Conservation (phyloP, 2,113 vertebrate genomes). For the Australoheros scitulus region DNA sequence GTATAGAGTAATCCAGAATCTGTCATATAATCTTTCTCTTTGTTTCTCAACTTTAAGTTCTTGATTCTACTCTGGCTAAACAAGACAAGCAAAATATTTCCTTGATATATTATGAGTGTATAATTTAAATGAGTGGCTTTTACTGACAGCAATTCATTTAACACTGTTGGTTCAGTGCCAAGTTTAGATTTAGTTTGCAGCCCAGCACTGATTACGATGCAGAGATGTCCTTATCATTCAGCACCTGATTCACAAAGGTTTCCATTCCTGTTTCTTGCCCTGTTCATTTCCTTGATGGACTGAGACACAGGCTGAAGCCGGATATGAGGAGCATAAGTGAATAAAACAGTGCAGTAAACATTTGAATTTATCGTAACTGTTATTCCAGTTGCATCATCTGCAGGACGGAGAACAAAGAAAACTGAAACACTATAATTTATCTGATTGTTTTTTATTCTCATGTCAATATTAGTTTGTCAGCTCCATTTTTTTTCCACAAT, state of each 20-base stretch:
- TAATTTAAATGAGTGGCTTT: constrained; percentile 43
- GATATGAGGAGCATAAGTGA: constrained; percentile 12
- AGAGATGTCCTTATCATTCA: constrained; percentile 23
- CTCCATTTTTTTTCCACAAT: constrained; percentile 38
- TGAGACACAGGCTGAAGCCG: background rate
- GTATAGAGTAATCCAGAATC: background rate
- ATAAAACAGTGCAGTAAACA: background rate
- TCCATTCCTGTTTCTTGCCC: background rate
- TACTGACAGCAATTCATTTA: constrained; percentile 32
- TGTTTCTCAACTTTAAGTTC: background rate
- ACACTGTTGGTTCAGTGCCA: constrained; percentile 18
- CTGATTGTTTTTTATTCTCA: constrained; percentile 36
- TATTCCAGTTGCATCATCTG: constrained; percentile 22
- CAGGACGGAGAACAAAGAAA: constrained; percentile 53
- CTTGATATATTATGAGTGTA: constrained; percentile 18
- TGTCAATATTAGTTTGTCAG: constrained; percentile 54
- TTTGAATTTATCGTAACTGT: background rate
- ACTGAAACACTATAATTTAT: constrained; percentile 60
- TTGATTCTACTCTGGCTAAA: background rate
- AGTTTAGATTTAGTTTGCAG: constrained; percentile 37
- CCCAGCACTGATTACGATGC: constrained; percentile 34
- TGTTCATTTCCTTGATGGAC: constrained; percentile 51
- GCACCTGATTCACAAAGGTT: background rate
- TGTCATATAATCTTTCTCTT: background rate
- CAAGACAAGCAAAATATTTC: background rate